phyloP scores from a whole-genome alignment of 2,113 vertebrate genomes.

The Tympanuchus pallidicinctus region DNA sequence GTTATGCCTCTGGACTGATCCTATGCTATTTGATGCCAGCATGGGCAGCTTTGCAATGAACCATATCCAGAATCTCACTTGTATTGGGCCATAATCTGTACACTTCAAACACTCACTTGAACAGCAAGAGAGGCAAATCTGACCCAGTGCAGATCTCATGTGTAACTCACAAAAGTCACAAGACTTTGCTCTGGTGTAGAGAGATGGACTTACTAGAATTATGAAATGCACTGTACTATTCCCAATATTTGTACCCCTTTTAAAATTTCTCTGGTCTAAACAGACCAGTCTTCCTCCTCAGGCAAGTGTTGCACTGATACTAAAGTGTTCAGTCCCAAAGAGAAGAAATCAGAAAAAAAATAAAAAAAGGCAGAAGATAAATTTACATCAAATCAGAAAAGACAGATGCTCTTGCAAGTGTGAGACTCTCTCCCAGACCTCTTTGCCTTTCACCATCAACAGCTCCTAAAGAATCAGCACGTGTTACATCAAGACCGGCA shows the following conservation, averaged over 20 bases:
- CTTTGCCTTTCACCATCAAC: not conserved
- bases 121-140: not conserved
- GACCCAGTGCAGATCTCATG: not conserved
- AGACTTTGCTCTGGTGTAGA: not conserved
- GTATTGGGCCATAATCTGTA: fast-evolving
- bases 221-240: not conserved
- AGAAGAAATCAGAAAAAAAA: not conserved
- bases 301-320: not conserved
- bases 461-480: conserved; percentile 15
- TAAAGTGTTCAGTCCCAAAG: not conserved
- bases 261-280: not conserved
- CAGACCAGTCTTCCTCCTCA: not conserved
- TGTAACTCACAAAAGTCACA: not conserved
- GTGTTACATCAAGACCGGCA: not conserved
- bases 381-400: not conserved
- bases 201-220: not conserved
- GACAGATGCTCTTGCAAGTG: conserved; percentile 23
- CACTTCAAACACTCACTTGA: not conserved
- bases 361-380: not conserved
- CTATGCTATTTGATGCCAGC: not conserved
- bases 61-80: not conserved
- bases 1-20: not conserved
- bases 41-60: not conserved
- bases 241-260: not conserved
- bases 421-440: not conserved